phyloP scores from a whole-genome alignment of 2,888 invertebrate genomes.

The Drosophila engyochracea region DNA sequence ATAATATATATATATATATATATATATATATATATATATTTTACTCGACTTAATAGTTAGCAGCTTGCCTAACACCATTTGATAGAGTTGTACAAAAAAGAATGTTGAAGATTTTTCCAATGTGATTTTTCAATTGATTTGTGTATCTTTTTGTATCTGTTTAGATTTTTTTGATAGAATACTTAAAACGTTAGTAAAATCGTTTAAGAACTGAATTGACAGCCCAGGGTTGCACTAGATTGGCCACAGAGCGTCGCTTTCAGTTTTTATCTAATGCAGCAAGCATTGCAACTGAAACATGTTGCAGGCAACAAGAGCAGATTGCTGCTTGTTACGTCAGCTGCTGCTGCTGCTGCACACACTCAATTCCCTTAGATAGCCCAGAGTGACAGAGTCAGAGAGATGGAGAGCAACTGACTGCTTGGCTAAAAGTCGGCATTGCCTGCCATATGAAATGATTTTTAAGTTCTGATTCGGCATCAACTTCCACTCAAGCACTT shows the following conservation, averaged over 20 bases:
- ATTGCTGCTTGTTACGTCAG: conserved; percentile 36
- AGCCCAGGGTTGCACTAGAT: conserved; percentile 5
- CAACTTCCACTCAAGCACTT: conserved; percentile 51
- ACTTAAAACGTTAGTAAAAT: background rate
- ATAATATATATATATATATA: background rate
- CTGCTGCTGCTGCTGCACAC: conserved; percentile 8
- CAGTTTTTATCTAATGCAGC: conserved; percentile 40
- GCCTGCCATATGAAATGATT: conserved; percentile 75
- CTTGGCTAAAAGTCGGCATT: conserved; percentile 48
- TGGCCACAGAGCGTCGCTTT: conserved; percentile 27
- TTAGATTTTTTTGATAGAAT: background rate
- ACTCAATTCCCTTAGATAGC: background rate
- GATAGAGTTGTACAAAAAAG: background rate
- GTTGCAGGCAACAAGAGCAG: conserved; percentile 45
- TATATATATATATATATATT: background rate
- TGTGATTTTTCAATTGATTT: background rate
- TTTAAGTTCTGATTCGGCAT: conserved; percentile 66
- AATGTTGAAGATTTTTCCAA: background rate
- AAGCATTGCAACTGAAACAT: conserved; percentile 38
- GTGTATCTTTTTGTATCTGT: background rate
- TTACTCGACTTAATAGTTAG: no score
- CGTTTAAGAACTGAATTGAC: background rate
- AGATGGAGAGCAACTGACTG: conserved; percentile 40
- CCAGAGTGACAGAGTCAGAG: background rate
- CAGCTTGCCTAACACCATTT: background rate